phyloP scores from a whole-genome alignment of 2,797 vertebrate genomes.

The Tragelaphus oryx region DNA sequence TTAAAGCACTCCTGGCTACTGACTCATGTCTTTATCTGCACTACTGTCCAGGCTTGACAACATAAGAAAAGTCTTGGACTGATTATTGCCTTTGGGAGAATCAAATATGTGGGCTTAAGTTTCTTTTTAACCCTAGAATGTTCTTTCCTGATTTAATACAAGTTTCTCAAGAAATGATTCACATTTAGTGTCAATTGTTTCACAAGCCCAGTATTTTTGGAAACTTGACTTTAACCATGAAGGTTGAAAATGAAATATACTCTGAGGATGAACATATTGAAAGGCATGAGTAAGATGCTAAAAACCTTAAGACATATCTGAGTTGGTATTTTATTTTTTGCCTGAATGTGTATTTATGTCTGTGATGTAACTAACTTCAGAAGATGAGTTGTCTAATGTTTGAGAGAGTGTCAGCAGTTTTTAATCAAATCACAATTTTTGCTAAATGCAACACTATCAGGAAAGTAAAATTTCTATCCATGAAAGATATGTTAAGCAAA shows the following conservation, averaged over 20 bases:
- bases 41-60: neutral
- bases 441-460: constrained; percentile 44
- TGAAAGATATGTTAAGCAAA: neutral
- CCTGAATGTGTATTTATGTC: neutral
- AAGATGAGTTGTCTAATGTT: neutral
- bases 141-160: constrained; percentile 15
- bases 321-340: constrained; percentile 44
- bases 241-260: constrained; percentile 39
- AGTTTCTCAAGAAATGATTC: constrained; percentile 29
- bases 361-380: constrained; percentile 5
- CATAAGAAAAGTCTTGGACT: neutral
- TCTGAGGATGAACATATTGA: constrained; percentile 13
- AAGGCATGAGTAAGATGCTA: neutral
- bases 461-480: constrained; percentile 44
- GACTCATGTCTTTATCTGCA: neutral
- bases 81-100: neutral
- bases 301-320: constrained; percentile 6
- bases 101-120: neutral
- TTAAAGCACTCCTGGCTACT: neutral
- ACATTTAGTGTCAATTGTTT: constrained; percentile 13
- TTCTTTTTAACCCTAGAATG: constrained; percentile 8
- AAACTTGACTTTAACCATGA: constrained; percentile 8
- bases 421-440: constrained; percentile 17
- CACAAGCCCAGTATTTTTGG: constrained; percentile 39
- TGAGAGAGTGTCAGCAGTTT: constrained; percentile 33